A percentile compares a stretch with the other conserved stretches of the same genome.
Evolutionary conservation across 2,888 invertebrate genomes (phyloP).

Genomic region (Philonicus albiceps): DNA sequence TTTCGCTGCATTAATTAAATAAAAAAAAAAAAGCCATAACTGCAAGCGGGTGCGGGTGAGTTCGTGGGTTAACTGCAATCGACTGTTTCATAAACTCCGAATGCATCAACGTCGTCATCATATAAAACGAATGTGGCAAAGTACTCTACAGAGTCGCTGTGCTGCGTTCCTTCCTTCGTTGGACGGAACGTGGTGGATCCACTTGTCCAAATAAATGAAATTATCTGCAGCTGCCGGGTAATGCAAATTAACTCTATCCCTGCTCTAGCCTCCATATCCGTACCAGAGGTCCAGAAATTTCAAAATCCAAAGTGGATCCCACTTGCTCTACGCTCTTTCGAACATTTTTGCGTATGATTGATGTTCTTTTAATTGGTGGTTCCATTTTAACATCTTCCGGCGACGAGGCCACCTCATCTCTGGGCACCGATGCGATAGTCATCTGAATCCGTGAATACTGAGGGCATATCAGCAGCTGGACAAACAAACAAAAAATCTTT

Average conservation of each 20-base stretch:
- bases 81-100: background rate
- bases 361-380: conserved; percentile 20
- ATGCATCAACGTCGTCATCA: background rate
- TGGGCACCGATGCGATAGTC: background rate
- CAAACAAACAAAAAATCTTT: background rate
- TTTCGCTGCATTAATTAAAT: background rate
- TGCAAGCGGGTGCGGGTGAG: background rate
- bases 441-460: background rate
- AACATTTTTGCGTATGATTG: conserved; percentile 23
- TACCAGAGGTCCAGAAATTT: background rate
- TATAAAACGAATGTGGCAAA: background rate
- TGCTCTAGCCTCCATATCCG: background rate
- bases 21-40: background rate
- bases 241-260: background rate
- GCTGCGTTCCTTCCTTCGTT: background rate
- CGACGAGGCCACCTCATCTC: background rate
- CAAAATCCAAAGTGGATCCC: background rate
- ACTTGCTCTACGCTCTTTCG: background rate
- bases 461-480: background rate
- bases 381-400: conserved; percentile 10
- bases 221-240: background rate
- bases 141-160: background rate
- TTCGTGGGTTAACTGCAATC: background rate
- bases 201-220: background rate
- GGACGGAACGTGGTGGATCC: background rate